phyloP scores from a whole-genome alignment of 2,113 vertebrate genomes.

The Festucalex cinctus region DNA sequence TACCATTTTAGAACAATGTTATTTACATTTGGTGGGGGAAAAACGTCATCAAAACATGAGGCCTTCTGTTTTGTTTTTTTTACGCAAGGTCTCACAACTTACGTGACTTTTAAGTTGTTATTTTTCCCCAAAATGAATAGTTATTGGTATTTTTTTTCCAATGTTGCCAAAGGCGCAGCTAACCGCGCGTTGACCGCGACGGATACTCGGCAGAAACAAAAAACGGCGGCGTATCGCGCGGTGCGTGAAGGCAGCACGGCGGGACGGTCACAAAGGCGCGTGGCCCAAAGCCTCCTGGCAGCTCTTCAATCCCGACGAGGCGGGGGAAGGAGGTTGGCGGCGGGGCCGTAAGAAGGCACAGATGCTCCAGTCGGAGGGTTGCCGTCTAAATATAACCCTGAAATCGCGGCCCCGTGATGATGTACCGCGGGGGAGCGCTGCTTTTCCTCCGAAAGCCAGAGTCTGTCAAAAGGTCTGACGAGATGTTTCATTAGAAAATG shows the following conservation, averaged over 20 bases:
- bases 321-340: conserved; percentile 36
- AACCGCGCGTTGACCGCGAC: not conserved
- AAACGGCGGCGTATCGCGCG: not conserved
- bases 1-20: not conserved
- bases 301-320: conserved; percentile 42
- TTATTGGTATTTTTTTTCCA: not conserved
- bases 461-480: not conserved
- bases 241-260: not conserved
- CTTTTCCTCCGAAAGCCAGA: not conserved
- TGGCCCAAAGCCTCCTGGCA: conserved; percentile 39
- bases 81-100: not conserved
- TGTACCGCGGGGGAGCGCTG: not conserved
- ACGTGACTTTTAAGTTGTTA: not conserved
- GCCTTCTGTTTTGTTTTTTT: not conserved
- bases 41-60: too few relatives aligned
- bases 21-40: not conserved
- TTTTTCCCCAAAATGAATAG: not conserved
- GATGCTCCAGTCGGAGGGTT: conserved; percentile 34
- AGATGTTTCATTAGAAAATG: not conserved
- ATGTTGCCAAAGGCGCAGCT: not conserved
- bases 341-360: conserved; percentile 36
- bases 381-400: conserved; percentile 21
- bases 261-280: conserved; percentile 17
- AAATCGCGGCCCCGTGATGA: conserved; percentile 1
- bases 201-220: too few relatives aligned